Conservation (phyloP, 1,140 invertebrate genomes). For the Olivierus martensii region DNA sequence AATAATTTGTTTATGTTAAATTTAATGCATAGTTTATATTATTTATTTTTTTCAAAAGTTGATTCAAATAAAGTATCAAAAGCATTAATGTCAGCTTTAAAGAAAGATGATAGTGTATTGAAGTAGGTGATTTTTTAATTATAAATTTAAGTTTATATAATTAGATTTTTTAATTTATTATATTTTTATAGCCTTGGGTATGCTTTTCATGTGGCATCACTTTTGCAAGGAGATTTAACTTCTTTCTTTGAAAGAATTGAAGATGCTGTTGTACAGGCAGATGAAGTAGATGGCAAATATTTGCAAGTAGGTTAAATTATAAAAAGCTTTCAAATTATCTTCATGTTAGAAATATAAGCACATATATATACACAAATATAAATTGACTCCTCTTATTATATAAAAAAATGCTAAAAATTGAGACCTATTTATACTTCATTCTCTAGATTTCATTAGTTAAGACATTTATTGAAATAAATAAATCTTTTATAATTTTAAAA, state of each 20-base stretch:
- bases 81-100: conserved; percentile 47
- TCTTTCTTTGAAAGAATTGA: conserved; percentile 62
- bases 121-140: conserved; percentile 37
- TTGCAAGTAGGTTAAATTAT: conserved; percentile 34
- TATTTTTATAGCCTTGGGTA: conserved; percentile 54
- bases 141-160: too few relatives aligned
- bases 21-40: too few relatives aligned
- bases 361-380: too few relatives aligned
- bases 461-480: too few relatives aligned
- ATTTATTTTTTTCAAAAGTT: conserved; percentile 23
- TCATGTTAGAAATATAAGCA: too few relatives aligned
- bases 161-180: conserved; percentile 26
- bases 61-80: conserved; percentile 43
- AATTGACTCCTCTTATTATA: too few relatives aligned
- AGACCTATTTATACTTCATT: too few relatives aligned
- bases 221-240: conserved; percentile 41
- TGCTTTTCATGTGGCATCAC: conserved; percentile 61
- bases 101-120: conserved; percentile 57
- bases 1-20: too few relatives aligned
- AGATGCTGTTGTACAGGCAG: conserved; percentile 82
- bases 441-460: too few relatives aligned
- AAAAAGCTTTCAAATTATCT: too few relatives aligned
- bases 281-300: conserved; percentile 79
- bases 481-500: too few relatives aligned
- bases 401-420: too few relatives aligned